phyloP scores from a whole-genome alignment of 2,797 vertebrate genomes.

The Onychomys torridus region DNA sequence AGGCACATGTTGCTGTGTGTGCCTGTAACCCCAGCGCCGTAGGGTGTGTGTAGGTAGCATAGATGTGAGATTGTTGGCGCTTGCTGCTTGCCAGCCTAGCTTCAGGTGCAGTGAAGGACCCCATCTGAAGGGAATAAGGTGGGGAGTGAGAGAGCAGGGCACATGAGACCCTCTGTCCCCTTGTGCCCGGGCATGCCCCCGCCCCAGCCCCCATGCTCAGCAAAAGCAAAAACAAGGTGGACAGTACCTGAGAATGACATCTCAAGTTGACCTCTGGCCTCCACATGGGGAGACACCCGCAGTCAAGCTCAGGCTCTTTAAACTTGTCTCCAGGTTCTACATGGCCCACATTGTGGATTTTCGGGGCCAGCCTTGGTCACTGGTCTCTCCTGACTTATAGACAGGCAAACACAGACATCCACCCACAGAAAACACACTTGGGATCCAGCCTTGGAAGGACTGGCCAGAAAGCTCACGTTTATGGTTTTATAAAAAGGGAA shows the following conservation, averaged over 20 bases:
- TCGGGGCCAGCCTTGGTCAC: rapidly evolving
- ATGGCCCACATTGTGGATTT: background rate
- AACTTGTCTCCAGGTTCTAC: background rate
- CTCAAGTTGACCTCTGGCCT: background rate
- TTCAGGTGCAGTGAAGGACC: background rate
- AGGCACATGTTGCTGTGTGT: background rate
- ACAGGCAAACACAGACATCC: background rate
- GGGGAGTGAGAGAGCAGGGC: background rate
- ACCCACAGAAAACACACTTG: background rate
- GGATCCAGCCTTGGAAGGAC: background rate
- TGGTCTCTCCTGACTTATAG: background rate
- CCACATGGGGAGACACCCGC: background rate
- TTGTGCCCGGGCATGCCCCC: no score
- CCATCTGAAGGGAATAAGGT: background rate
- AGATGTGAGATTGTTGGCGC: background rate
- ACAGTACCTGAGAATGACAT: no score
- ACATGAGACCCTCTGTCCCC: background rate
- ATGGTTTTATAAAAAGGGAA: background rate
- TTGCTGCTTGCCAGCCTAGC: background rate
- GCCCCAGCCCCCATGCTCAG: background rate
- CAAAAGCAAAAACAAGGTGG: background rate
- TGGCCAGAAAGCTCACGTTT: background rate
- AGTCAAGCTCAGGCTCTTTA: background rate
- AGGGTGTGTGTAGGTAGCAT: background rate
- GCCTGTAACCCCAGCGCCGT: background rate